These are phyloP conservation scores for Antechinus stuartii DNA, from an alignment of 2,113 vertebrate genomes.

Conservation along the genomic window DNA sequence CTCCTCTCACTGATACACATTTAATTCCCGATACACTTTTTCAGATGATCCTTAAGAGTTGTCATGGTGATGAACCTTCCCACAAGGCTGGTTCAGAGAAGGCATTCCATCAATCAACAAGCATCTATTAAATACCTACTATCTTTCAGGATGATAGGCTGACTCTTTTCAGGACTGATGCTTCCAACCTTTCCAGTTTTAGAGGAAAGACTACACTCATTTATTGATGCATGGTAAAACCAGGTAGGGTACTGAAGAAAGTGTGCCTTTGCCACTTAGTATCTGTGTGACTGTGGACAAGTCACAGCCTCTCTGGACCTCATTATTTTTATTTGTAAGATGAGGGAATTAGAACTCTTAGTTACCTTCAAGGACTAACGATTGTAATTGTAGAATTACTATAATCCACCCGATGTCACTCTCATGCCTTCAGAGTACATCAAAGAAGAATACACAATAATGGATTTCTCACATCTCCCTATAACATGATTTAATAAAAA, in stretches of 20 bases:
- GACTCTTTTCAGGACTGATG: not conserved
- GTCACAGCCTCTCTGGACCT: not conserved
- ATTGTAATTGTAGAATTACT: too few species aligned
- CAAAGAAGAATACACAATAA: not conserved
- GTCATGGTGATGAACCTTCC: not conserved
- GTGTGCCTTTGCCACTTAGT: not conserved
- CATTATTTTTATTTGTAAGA: not conserved
- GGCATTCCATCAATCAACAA: not conserved
- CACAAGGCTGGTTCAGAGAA: not conserved
- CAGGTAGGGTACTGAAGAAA: not conserved
- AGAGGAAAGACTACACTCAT: not conserved
- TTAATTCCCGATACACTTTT: not conserved
- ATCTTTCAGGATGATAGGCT: not conserved
- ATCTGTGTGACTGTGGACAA: not conserved
- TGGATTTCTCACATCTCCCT: not conserved
- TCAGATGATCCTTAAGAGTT: not conserved
- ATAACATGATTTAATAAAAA: too few species aligned
- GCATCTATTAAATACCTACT: not conserved
- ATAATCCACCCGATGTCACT: not conserved
- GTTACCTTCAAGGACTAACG: not conserved
- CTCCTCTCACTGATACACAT: not conserved
- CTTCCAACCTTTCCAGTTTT: not conserved
- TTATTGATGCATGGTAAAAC: not conserved
- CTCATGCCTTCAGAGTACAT: not conserved
- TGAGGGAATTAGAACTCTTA: not conserved